Percentiles rank a stretch among this genome's conserved stretches.
phyloP scores from a whole-genome alignment of 2,797 vertebrate species.

The Limnodromus scolopaceus region DNA sequence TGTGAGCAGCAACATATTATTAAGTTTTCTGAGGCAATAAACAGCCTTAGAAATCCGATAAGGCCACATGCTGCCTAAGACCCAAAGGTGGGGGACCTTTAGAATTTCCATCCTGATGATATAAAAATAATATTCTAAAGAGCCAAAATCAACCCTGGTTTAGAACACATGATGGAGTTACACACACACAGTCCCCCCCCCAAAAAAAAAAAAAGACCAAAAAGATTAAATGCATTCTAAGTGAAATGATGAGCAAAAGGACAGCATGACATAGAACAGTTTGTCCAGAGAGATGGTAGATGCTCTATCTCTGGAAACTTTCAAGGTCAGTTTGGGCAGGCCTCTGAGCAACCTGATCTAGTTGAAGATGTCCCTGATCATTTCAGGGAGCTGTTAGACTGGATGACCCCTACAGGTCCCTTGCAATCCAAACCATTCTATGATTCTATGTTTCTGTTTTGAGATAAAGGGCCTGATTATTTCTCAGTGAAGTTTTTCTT shows the following conservation, averaged over 20 bases:
- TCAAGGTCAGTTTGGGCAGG: neutral
- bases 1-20: neutral
- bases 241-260: neutral
- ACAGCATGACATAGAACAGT: neutral
- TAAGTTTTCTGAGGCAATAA: neutral
- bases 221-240: neutral
- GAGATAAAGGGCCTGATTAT: neutral
- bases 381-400: neutral
- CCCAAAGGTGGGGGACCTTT: neutral
- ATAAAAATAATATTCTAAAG: neutral
- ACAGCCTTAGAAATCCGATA: fast-evolving
- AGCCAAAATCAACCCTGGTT: neutral
- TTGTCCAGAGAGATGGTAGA: neutral
- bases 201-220: neutral
- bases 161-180: neutral
- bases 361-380: neutral
- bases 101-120: neutral
- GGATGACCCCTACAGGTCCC: neutral
- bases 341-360: neutral
- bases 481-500: neutral
- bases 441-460: neutral
- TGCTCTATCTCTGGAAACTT: neutral
- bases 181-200: neutral
- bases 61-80: neutral
- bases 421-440: neutral